Conservation (phyloP, 2,797 vertebrate genomes). For the Melanotaenia maccullochi region DNA sequence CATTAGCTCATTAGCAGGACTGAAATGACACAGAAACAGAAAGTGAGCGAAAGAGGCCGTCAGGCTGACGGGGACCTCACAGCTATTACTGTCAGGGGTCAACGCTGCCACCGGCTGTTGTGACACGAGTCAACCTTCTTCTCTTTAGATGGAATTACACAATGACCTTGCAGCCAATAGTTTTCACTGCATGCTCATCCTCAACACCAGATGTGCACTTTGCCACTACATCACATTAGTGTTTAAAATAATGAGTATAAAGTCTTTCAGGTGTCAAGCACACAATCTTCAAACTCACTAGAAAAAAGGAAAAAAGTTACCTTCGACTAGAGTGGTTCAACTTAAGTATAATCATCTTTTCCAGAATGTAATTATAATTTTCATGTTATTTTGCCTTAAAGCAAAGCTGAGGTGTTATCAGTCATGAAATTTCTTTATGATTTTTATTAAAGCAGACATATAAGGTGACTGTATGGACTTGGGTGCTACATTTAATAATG, state of each 20-base stretch:
- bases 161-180: not conserved
- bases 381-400: slow-evolving; percentile 9
- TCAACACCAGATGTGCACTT: not conserved
- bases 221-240: not conserved
- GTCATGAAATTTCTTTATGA: not conserved
- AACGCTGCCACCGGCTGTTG: slow-evolving; percentile 20
- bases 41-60: slow-evolving; percentile 12
- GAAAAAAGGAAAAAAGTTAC: not conserved
- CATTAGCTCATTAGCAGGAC: slow-evolving; percentile 56
- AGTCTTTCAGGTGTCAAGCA: not conserved
- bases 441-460: slow-evolving; percentile 5
- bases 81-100: slow-evolving; percentile 31
- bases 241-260: not conserved
- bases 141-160: not conserved
- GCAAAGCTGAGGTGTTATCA: slow-evolving; percentile 10
- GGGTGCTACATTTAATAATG: not conserved
- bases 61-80: not conserved
- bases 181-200: not conserved
- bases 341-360: slow-evolving; percentile 9
- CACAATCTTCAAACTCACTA: slow-evolving; percentile 6
- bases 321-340: not conserved
- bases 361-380: slow-evolving; percentile 22
- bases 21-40: slow-evolving; percentile 36
- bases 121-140: slow-evolving; percentile 3
- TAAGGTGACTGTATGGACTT: not conserved